Percentiles rank a stretch among this genome's conserved stretches.
phyloP scores from a whole-genome alignment of 2,888 invertebrate genomes.

The Osedax frankpressi region DNA sequence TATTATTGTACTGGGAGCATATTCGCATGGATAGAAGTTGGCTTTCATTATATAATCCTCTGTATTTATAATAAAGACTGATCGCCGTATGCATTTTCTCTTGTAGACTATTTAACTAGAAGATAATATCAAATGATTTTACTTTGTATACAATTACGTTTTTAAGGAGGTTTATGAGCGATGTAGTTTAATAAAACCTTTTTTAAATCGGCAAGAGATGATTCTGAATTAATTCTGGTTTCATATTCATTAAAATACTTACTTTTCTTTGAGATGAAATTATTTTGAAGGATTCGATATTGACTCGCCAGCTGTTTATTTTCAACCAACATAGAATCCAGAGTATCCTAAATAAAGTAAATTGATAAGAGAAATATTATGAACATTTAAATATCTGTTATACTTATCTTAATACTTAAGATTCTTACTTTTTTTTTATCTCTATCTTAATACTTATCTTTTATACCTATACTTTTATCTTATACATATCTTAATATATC shows the following conservation, averaged over 20 bases:
- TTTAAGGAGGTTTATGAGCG: too few relatives aligned
- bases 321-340: slow-evolving; percentile 16
- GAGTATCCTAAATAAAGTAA: too few relatives aligned
- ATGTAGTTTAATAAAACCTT: slow-evolving; percentile 30
- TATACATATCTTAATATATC: too few relatives aligned
- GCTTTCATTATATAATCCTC: slow-evolving; percentile 36
- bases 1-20: slow-evolving; percentile 32
- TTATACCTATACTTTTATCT: too few relatives aligned
- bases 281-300: slow-evolving; percentile 38
- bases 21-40: slow-evolving; percentile 35
- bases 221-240: slow-evolving; percentile 36
- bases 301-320: slow-evolving; percentile 36
- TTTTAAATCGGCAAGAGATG: slow-evolving; percentile 37
- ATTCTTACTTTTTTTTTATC: too few relatives aligned
- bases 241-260: slow-evolving; percentile 35
- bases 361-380: too few relatives aligned
- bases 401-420: too few relatives aligned
- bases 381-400: too few relatives aligned
- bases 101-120: slow-evolving; percentile 38
- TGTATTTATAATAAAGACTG: slow-evolving; percentile 38
- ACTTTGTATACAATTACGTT: neutral
- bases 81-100: slow-evolving; percentile 37
- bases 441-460: too few relatives aligned
- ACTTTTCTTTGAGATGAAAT: slow-evolving; percentile 34
- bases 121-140: neutral